Evolutionary conservation across 2,113 vertebrate species (phyloP).

Genomic region (Gasterosteus nipponicus): DNA sequence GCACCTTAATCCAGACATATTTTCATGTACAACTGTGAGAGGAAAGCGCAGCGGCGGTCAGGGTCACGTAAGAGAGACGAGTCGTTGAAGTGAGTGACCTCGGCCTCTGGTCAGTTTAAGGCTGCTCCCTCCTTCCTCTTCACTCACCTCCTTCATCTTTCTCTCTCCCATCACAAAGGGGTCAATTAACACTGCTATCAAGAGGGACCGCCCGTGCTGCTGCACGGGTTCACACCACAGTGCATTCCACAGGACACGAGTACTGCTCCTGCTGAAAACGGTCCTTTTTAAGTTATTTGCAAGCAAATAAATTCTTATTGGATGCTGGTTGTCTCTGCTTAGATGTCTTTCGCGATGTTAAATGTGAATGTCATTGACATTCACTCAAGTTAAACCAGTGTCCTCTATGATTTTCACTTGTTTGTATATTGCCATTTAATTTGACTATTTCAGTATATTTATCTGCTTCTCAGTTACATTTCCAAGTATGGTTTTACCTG

Average conservation of each 20-base stretch:
- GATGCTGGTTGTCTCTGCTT: not conserved
- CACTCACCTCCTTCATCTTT: conserved; percentile 49
- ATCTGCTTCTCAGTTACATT: not conserved
- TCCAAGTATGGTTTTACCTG: not conserved
- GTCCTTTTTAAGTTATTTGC: not conserved
- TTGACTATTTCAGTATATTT: not conserved
- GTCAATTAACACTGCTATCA: conserved; percentile 42
- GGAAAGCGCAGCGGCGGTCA: conserved; percentile 22
- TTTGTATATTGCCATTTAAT: not conserved
- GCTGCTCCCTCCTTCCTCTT: conserved; percentile 39
- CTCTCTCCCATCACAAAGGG: conserved; percentile 36
- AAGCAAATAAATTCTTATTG: not conserved
- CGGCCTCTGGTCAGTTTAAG: conserved; percentile 44
- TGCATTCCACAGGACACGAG: not conserved
- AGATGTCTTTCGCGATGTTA: not conserved
- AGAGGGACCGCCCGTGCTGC: conserved; percentile 12
- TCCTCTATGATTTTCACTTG: not conserved
- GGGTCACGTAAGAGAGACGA: conserved; percentile 56
- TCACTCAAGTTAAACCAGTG: not conserved
- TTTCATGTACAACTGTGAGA: not conserved
- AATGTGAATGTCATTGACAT: not conserved
- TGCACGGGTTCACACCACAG: conserved; percentile 4
- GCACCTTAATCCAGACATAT: conserved; percentile 25
- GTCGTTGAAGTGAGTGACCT: conserved; percentile 44
- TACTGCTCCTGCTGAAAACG: not conserved